Conservation (phyloP, 2,797 vertebrate genomes). For the Hemitrygon akajei region DNA sequence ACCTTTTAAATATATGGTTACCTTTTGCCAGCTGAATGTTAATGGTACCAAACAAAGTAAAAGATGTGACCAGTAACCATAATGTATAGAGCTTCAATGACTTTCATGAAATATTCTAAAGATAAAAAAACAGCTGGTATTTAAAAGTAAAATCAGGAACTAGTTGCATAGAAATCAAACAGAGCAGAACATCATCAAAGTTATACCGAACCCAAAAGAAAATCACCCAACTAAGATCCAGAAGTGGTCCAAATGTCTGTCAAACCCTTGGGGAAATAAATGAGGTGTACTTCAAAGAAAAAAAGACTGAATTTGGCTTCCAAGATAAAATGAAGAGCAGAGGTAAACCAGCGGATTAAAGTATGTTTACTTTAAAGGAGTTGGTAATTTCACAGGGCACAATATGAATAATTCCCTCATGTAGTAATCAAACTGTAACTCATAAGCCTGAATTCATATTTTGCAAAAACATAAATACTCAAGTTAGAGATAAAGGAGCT, state of each 20-base stretch:
- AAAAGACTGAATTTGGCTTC: background rate
- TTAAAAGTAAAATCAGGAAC: background rate
- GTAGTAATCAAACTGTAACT: background rate
- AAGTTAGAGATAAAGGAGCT: background rate
- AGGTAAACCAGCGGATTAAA: background rate
- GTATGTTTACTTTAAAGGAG: background rate
- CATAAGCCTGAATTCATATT: background rate
- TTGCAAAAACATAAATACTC: background rate
- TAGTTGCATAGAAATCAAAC: constrained; percentile 28
- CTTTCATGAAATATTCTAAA: constrained; percentile 22
- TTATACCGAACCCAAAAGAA: background rate
- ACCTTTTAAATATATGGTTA: background rate
- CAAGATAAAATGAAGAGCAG: background rate
- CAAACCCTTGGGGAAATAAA: background rate
- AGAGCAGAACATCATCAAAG: background rate
- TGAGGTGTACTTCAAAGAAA: background rate
- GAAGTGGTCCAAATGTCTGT: background rate
- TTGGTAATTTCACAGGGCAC: background rate
- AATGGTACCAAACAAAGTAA: background rate
- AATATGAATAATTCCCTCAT: background rate
- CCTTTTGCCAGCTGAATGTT: background rate
- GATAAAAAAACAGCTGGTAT: constrained; percentile 17
- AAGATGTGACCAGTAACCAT: background rate
- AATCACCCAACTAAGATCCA: background rate
- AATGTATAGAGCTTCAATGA: constrained; percentile 2